These are phyloP conservation scores for Elysia crispata DNA, from an alignment of 2,888 invertebrate genomes.

Conservation along the genomic window DNA sequence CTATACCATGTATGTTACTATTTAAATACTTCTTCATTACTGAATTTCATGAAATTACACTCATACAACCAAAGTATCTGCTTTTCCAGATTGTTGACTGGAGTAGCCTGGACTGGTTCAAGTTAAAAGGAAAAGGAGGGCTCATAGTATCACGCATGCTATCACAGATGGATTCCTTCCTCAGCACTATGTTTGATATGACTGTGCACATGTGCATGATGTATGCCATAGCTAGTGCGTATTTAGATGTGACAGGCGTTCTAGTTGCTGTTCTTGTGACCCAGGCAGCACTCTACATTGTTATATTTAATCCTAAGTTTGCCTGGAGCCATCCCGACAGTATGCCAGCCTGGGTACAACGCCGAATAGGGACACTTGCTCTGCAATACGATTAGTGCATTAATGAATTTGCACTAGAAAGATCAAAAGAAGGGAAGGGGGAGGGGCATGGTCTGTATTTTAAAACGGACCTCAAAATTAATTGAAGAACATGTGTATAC, in stretches of 20 bases:
- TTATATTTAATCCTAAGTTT: conserved; percentile 63
- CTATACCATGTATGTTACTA: no score
- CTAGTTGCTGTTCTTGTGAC: conserved; percentile 56
- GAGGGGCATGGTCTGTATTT: no score
- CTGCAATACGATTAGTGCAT: neutral
- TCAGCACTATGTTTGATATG: conserved; percentile 69
- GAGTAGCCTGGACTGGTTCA: conserved; percentile 71
- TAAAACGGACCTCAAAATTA: no score
- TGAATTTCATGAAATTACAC: no score
- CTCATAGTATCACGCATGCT: conserved; percentile 40
- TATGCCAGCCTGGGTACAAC: conserved; percentile 67
- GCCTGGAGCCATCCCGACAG: conserved; percentile 67
- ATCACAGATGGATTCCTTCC: conserved; percentile 60
- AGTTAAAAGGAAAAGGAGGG: conserved; percentile 53
- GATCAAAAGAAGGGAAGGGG: no score
- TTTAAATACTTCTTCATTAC: no score
- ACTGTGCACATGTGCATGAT: conserved; percentile 65
- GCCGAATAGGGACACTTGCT: conserved; percentile 49
- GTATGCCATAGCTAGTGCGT: conserved; percentile 57
- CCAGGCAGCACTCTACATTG: conserved; percentile 52
- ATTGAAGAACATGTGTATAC: no score
- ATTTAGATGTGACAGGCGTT: conserved; percentile 59
- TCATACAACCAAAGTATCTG: neutral
- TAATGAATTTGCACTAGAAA: no score
- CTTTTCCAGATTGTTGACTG: conserved; percentile 68